A percentile compares a stretch with the other conserved stretches of the same genome.
Evolutionary conservation across 1,140 invertebrate species (phyloP).

Genomic region (Wasmannia auropunctata): DNA sequence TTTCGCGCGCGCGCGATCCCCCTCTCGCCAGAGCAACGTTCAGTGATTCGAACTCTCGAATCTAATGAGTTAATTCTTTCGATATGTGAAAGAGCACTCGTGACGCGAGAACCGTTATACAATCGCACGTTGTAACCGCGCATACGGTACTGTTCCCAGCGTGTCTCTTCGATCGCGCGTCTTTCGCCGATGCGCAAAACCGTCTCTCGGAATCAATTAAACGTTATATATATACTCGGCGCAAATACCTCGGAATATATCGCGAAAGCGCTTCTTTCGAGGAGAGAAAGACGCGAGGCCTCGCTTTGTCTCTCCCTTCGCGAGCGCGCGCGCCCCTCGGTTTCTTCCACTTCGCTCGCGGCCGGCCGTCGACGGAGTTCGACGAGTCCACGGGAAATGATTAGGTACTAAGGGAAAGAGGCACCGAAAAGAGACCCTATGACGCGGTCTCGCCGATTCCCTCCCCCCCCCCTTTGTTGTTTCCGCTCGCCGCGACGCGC

Average conservation of each 20-base stretch:
- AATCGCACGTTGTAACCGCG: no score
- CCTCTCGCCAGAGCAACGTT: neutral
- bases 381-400: conserved; percentile 64
- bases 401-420: conserved; percentile 75
- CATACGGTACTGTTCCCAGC: neutral
- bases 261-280: conserved; percentile 37
- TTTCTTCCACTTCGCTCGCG: no score
- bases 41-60: no score
- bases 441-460: no score
- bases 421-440: conserved; percentile 71
- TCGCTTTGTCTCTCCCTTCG: conserved; percentile 59
- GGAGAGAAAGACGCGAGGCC: neutral
- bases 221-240: neutral
- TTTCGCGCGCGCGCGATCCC: no score
- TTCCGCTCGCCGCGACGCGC: conserved; percentile 55
- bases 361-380: neutral
- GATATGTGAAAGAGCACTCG: no score
- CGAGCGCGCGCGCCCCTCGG: conserved; percentile 12
- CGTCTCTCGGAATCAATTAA: conserved; percentile 30
- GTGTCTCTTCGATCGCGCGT: no score
- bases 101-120: no score
- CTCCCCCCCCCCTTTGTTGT: no score
- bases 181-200: neutral
- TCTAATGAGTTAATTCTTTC: neutral
- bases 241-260: conserved; percentile 18